These are phyloP conservation scores for Lobophora halterata DNA, from an alignment of 2,888 invertebrate genomes.

Conservation along the genomic window DNA sequence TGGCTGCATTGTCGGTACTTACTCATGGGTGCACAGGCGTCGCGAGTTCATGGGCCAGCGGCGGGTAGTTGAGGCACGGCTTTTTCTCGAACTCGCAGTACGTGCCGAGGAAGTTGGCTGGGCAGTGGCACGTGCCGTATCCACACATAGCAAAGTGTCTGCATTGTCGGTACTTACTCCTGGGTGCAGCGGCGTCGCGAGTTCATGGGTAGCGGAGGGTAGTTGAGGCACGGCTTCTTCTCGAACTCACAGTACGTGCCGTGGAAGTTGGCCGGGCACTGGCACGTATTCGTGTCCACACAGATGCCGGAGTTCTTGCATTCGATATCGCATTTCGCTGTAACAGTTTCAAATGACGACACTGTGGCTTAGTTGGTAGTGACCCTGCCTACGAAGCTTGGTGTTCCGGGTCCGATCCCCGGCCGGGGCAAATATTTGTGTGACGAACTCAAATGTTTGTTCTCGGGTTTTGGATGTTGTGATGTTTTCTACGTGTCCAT, in stretches of 20 bases:
- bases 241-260: slow-evolving; percentile 88
- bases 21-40: slow-evolving; percentile 84
- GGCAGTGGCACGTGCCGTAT: slow-evolving; percentile 87
- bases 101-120: slow-evolving; percentile 85
- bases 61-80: slow-evolving; percentile 85
- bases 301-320: slow-evolving; percentile 93
- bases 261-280: slow-evolving; percentile 86
- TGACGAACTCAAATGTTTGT: too few relatives aligned
- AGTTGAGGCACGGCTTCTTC: slow-evolving; percentile 85
- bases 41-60: slow-evolving; percentile 84
- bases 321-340: slow-evolving; percentile 86
- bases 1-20: too few relatives aligned
- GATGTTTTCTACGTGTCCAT: too few relatives aligned
- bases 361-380: too few relatives aligned
- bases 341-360: background rate
- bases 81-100: slow-evolving; percentile 88
- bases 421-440: too few relatives aligned
- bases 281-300: slow-evolving; percentile 86
- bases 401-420: too few relatives aligned
- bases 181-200: slow-evolving; percentile 82
- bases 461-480: too few relatives aligned
- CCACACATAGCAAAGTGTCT: slow-evolving; percentile 83
- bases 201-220: slow-evolving; percentile 84
- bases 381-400: too few relatives aligned
- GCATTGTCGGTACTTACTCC: slow-evolving; percentile 75